Base-by-base conservation (phyloP, 2,888 invertebrate species). In the Cerastis rubricosa region DNA sequence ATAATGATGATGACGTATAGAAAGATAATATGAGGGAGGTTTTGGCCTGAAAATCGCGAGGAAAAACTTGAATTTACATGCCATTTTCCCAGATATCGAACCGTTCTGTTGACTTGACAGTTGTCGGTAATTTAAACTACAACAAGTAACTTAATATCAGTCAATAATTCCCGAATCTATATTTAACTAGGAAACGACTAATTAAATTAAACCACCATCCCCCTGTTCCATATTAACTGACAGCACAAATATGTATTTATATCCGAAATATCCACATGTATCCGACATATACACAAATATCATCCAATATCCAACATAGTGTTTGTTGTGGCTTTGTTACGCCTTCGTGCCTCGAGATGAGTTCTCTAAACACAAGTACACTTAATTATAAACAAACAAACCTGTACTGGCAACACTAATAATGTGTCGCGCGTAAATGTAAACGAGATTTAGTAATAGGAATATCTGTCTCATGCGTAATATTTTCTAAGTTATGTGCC, bases 311-410 rank as follows among this genome's bases (percentile, higher is more conserved):
- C 25, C 57, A n/a, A 69, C 17, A 22, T 69, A 68, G 14, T 68
- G 70, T 71, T 75, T 54, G 81, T 71, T 81, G 76, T 81, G 76
- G 81, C 63, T 81, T 81, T 71, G 47, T 77, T 72, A 40, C 81
- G 81, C 69, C 43, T 68, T 68, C 71, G 43, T 83, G 75, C 71
- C 66, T 74, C 40, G 43, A 77, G 75, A 85, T 83, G 76, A 71
- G 57, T 76, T 71, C 71, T 77, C 63, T 70, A 81, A 84, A 81
- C 81, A 84, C 47, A 9, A 67, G 66, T 74, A 70, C 63, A 80
- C 43, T 81, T 80, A 84, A 84, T 84, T 84, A 84, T 51, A 84
- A 84, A 74, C 74, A 84, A 81, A 84, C 9, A 29, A 71, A 64
- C 74, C 69, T 81, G 69, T 74, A 70, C 45, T 61, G 54, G 66